Base-by-base conservation (phyloP, 1,140 invertebrate species). In the Cotesia glomerata region DNA sequence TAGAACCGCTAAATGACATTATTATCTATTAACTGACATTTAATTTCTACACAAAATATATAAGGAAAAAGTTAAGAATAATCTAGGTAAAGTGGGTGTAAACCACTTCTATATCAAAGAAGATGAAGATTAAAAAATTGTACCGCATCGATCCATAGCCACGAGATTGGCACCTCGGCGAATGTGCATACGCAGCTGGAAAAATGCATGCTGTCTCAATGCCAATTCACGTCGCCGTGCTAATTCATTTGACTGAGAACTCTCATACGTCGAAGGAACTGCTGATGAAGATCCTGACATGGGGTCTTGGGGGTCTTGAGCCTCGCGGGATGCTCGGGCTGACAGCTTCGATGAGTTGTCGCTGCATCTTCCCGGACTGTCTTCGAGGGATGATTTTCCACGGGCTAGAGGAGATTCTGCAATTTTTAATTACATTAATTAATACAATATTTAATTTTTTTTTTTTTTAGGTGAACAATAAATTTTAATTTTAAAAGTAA, bases 121-220 rank as follows among this genome's bases (percentile, higher is more conserved):
- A 72, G 16, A 18, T 45, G 16, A 49, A 65, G n/a, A 18, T 54
- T 16, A 69, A 51, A 66, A 63, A 63, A 89, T 91, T 26, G 26
- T 88, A 97, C 97, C 97, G 87, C 95, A 96, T 86, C 97, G 95
- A 86, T 98, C 97, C 91, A 95, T 95, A 32, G 97, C 95, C 26
- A 97, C 92, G 78, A 98, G 89, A 85, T 97, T 95, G 80, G 91
- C 91, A 54, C 96, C 97, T 81, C 94, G 91, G 79, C 93, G 92
- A 68, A 98, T 90, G 86, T 96, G 93, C 75, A 98, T 90, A 74
- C 95, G 92, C 54, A 98, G 89, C 83, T 96, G 93, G 87, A 95
- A 98, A 88, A 97, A 98, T 54, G 95, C 92, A 89, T 95, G 92
- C 84, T 95, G 93, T 74, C 93, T 88, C 72, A 95, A 85, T 45